These are phyloP conservation scores for Diceros bicornis DNA, from an alignment of 2,797 vertebrate genomes.

Conservation along the genomic window DNA sequence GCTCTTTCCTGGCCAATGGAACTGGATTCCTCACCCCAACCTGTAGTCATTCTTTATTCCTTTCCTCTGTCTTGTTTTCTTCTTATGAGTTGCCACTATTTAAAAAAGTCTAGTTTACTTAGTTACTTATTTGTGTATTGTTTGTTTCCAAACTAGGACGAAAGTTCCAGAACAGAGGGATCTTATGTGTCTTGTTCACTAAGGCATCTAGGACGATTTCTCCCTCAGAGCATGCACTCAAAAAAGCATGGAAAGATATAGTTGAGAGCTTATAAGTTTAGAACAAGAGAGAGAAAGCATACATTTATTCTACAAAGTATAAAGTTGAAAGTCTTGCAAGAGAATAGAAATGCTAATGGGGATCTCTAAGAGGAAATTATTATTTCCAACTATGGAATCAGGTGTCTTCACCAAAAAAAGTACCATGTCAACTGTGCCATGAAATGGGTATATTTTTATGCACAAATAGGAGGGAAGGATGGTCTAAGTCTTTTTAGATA, in stretches of 20 bases:
- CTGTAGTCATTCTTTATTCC: not conserved
- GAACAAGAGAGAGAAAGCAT: not conserved
- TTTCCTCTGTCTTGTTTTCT: constrained; percentile 32
- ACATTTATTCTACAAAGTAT: not conserved
- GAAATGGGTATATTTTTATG: not conserved
- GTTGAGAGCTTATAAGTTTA: not conserved
- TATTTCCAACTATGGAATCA: not conserved
- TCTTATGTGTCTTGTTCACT: not conserved
- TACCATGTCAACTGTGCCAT: not conserved
- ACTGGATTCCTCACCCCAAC: not conserved
- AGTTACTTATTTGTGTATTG: not conserved
- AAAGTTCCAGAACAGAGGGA: not conserved
- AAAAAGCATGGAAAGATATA: not conserved
- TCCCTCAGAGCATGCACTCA: not conserved
- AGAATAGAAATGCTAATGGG: not conserved
- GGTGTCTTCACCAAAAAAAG: not conserved
- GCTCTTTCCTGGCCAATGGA: not conserved
- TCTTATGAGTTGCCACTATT: not conserved
- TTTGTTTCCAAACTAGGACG: not conserved
- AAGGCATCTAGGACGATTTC: not conserved
- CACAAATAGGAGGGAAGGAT: not conserved
- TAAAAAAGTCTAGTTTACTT: not conserved
- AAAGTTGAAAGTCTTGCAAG: not conserved
- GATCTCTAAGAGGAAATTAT: not conserved
- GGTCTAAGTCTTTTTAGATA: not conserved